Percentiles rank a stretch among this genome's conserved stretches.
These are phyloP conservation scores for Pogonocichla stellata DNA, from an alignment of 2,113 vertebrate species.

Conservation along the genomic window DNA sequence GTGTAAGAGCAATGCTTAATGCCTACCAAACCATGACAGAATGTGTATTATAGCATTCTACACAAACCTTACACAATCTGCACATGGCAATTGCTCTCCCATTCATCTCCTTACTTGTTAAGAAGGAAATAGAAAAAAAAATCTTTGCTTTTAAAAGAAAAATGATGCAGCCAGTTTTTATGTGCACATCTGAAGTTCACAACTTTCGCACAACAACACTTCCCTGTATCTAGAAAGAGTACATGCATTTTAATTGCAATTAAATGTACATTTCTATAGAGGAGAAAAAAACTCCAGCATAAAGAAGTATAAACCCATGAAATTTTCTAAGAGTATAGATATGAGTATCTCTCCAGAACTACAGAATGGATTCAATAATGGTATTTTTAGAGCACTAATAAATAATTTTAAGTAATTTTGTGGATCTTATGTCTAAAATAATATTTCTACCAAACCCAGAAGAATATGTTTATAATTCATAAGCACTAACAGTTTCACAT, in stretches of 20 bases:
- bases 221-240: not conserved
- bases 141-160: not conserved
- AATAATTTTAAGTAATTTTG: not conserved
- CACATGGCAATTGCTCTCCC: not conserved
- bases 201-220: not conserved
- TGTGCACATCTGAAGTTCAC: not conserved
- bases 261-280: not conserved
- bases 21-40: not conserved
- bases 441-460: not conserved
- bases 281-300: not conserved
- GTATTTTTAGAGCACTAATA: not conserved
- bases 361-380: not conserved
- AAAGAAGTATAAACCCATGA: not conserved
- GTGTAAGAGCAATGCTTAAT: not conserved
- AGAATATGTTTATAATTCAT: not conserved
- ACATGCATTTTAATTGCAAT: not conserved
- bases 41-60: not conserved
- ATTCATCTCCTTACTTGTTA: not conserved
- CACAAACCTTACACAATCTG: not conserved
- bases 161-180: not conserved
- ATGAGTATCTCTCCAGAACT: not conserved
- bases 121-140: not conserved
- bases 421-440: not conserved
- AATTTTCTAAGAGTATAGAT: not conserved
- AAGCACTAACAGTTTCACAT: not conserved